These are phyloP conservation scores for Drosophila novamexicana DNA, from an alignment of 1,140 invertebrate species.

Conservation along the genomic window DNA sequence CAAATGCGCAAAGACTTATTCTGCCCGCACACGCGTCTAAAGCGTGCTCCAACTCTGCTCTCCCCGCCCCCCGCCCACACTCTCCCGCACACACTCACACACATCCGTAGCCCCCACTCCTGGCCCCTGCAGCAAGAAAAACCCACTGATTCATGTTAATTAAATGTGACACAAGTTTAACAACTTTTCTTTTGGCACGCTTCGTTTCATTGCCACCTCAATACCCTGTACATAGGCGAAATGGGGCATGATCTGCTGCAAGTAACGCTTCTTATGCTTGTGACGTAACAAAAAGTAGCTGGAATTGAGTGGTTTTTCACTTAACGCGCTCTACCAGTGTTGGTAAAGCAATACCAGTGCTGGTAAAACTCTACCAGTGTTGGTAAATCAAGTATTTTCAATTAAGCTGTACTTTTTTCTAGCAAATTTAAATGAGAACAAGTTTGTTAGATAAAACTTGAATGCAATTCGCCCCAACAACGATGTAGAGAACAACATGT, in stretches of 20 bases:
- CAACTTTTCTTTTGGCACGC: conserved; percentile 46
- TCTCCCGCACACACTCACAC: neutral
- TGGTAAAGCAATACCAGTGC: too few relatives aligned
- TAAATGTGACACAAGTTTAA: conserved; percentile 73
- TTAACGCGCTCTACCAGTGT: too few relatives aligned
- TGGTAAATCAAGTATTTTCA: too few relatives aligned
- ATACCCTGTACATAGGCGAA: conserved; percentile 8
- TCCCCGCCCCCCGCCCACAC: neutral
- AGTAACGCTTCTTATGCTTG: too few relatives aligned
- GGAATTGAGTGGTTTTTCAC: too few relatives aligned
- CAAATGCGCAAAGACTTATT: conserved; percentile 25
- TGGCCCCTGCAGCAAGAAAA: conserved; percentile 9
- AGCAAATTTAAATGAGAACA: too few relatives aligned
- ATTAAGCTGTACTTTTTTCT: too few relatives aligned
- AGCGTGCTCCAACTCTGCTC: neutral
- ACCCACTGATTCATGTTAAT: conserved; percentile 77
- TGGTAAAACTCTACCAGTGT: too few relatives aligned
- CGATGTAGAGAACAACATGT: too few relatives aligned
- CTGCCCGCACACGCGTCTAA: neutral
- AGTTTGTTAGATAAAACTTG: too few relatives aligned
- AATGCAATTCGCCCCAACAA: too few relatives aligned
- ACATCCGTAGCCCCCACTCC: neutral
- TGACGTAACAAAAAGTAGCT: too few relatives aligned
- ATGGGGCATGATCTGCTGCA: neutral
- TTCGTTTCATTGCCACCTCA: conserved; percentile 6